These are phyloP conservation scores for Zaprionus gabonicus DNA, from an alignment of 1,140 invertebrate genomes.

Conservation along the genomic window DNA sequence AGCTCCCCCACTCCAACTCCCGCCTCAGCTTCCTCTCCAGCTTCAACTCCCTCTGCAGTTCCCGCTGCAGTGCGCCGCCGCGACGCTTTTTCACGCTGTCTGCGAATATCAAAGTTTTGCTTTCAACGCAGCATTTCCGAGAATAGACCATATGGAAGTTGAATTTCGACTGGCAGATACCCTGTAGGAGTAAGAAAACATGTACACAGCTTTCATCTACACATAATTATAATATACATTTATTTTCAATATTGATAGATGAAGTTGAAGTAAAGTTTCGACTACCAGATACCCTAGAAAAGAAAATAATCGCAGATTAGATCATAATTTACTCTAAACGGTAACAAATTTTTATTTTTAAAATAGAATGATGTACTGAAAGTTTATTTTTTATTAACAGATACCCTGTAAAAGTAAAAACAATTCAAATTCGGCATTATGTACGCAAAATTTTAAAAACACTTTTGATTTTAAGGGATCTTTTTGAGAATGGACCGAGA, in stretches of 20 bases:
- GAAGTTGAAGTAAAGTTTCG: background rate
- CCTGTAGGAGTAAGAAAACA: background rate
- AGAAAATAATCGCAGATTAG: background rate
- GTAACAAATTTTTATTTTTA: no score
- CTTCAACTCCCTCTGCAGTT: background rate
- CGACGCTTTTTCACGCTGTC: constrained; percentile 25
- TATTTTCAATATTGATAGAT: no score
- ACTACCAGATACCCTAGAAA: constrained; percentile 1
- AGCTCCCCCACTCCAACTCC: background rate
- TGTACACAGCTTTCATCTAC: background rate
- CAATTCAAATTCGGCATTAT: no score
- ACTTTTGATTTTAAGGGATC: no score
- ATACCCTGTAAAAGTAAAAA: background rate
- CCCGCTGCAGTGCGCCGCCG: background rate
- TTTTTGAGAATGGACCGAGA: constrained; percentile 4
- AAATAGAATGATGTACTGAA: no score
- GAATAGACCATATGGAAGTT: background rate
- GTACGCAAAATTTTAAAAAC: no score
- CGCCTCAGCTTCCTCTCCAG: constrained; percentile 3
- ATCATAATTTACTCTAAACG: no score
- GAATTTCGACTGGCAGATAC: background rate
- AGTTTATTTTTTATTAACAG: background rate
- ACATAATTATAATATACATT: no score
- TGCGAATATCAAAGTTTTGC: constrained; percentile 37
- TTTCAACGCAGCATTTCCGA: constrained; percentile 34